These are phyloP conservation scores for Agonopterix heracliana DNA, from an alignment of 2,888 invertebrate genomes.

Conservation along the genomic window DNA sequence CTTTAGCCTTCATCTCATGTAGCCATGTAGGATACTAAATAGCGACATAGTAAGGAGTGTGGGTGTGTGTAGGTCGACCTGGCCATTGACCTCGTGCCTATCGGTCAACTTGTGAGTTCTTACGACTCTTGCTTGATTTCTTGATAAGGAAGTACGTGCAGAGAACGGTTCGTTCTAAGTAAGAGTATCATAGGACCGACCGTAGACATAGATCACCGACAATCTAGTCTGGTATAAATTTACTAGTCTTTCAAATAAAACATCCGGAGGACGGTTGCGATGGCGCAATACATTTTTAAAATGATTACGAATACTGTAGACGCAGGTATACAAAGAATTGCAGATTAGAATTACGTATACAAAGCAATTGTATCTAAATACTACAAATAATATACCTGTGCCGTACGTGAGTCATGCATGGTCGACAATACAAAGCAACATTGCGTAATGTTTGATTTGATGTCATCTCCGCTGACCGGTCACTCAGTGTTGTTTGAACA, in stretches of 20 bases:
- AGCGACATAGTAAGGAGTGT: constrained; percentile 2
- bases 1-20: too few species aligned
- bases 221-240: too few species aligned
- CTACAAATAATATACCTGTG: too few species aligned
- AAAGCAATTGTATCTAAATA: too few species aligned
- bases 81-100: constrained; percentile 18
- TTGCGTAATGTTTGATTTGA: constrained; percentile 18
- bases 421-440: not conserved
- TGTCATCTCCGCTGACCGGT: constrained; percentile 16
- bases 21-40: not conserved
- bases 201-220: too few species aligned
- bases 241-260: too few species aligned
- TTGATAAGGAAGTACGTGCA: constrained; percentile 4
- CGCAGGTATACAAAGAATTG: too few species aligned
- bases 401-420: not conserved
- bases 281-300: too few species aligned
- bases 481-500: constrained; percentile 6
- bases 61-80: constrained; percentile 10
- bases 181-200: too few species aligned
- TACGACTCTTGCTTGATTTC: constrained; percentile 8
- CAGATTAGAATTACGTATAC: too few species aligned
- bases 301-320: too few species aligned
- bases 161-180: not conserved
- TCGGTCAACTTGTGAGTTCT: constrained; percentile 18
- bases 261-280: too few species aligned